phyloP scores from a whole-genome alignment of 2,888 invertebrate species.

The Caenorhabditis japonica region DNA sequence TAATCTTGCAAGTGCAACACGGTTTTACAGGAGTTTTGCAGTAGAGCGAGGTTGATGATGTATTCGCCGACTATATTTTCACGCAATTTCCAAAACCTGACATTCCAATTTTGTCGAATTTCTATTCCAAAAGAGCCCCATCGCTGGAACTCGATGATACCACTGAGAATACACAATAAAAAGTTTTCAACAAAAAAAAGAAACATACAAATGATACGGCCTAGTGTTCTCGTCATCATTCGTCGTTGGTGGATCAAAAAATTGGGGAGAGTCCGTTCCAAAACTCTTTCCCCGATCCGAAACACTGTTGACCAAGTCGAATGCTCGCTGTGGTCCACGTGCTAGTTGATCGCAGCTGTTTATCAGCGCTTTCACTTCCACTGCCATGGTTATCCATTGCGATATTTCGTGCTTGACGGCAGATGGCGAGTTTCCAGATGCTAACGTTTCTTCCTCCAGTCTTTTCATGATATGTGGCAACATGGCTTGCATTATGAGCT shows the following conservation, averaged over 20 bases:
- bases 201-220: conserved; percentile 63
- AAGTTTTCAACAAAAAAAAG: background rate
- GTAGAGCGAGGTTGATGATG: too few relatives aligned
- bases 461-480: conserved; percentile 94
- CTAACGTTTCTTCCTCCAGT: conserved; percentile 89
- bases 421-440: conserved; percentile 82
- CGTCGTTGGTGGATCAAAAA: conserved; percentile 77
- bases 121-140: too few relatives aligned
- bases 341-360: conserved; percentile 95
- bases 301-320: conserved; percentile 81
- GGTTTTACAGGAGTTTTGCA: too few relatives aligned
- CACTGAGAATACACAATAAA: too few relatives aligned
- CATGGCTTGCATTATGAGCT: conserved; percentile 88
- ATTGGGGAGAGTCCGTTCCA: conserved; percentile 76
- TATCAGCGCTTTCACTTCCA: conserved; percentile 93
- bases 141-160: too few relatives aligned
- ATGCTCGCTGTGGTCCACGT: conserved; percentile 92
- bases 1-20: too few relatives aligned
- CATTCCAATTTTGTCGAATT: too few relatives aligned
- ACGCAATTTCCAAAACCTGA: too few relatives aligned
- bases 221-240: conserved; percentile 73
- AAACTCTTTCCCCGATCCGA: conserved; percentile 74
- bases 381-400: conserved; percentile 84
- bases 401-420: conserved; percentile 87
- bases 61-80: too few relatives aligned